Percentiles rank a stretch among this genome's conserved stretches.
Conservation (phyloP, 2,888 invertebrate species). For the Autographa pulchrina region DNA sequence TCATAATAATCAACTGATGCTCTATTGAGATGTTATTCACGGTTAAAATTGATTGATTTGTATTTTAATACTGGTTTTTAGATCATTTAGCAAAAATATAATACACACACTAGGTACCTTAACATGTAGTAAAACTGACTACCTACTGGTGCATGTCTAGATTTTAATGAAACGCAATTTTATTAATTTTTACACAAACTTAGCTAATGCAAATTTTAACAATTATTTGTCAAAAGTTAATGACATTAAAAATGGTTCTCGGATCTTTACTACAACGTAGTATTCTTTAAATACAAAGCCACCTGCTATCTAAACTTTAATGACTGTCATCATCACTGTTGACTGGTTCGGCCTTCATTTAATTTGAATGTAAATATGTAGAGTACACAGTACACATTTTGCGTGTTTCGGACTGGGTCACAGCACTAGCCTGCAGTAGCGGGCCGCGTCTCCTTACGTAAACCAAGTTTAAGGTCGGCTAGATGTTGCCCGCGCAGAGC, state of each 20-base stretch:
- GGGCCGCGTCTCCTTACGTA: slow-evolving; percentile 72
- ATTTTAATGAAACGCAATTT: neutral
- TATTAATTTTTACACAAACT: neutral
- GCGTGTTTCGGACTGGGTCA: slow-evolving; percentile 33
- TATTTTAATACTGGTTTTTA: neutral
- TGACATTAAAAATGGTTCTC: neutral
- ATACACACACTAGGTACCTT: neutral
- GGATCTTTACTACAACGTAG: slow-evolving; percentile 7
- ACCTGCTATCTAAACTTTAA: slow-evolving; percentile 42
- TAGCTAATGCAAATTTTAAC: neutral
- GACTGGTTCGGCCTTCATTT: slow-evolving; percentile 45
- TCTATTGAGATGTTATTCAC: slow-evolving; percentile 15
- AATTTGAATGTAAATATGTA: slow-evolving; percentile 18
- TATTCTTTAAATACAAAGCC: slow-evolving; percentile 41
- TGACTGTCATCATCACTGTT: slow-evolving; percentile 48
- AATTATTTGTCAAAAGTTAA: neutral
- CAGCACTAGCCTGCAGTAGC: slow-evolving; percentile 54
- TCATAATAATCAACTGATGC: slow-evolving; percentile 35
- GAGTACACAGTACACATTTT: slow-evolving; percentile 19
- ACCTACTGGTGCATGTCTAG: neutral
- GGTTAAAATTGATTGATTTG: neutral
- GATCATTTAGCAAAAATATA: neutral
- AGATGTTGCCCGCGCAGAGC: slow-evolving; percentile 63
- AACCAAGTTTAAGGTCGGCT: slow-evolving; percentile 82
- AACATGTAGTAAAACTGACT: neutral